A percentile compares a stretch with the other conserved stretches of the same genome.
phyloP scores from a whole-genome alignment of 2,888 invertebrate genomes.

The Chrysina gloriosa region DNA sequence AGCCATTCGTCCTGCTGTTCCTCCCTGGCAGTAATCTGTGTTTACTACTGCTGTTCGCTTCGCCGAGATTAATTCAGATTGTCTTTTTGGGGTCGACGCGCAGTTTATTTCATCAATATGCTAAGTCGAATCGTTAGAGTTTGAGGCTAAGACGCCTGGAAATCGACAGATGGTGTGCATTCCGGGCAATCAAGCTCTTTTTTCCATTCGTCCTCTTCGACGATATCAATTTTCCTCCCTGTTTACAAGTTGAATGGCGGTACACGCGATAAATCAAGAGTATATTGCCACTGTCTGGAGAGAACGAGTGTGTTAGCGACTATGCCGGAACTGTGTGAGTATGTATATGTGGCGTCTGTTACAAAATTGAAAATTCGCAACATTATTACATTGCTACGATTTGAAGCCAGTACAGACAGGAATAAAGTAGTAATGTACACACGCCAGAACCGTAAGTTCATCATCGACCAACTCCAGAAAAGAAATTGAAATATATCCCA shows the following conservation, averaged over 20 bases:
- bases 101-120: slow-evolving; percentile 51
- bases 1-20: slow-evolving; percentile 24
- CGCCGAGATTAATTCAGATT: slow-evolving; percentile 45
- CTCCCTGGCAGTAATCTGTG: slow-evolving; percentile 47
- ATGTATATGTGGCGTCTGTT: slow-evolving; percentile 16
- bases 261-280: slow-evolving; percentile 36
- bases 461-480: no score
- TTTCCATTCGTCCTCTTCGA: slow-evolving; percentile 13
- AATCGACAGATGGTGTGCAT: slow-evolving; percentile 37
- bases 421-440: slow-evolving; percentile 13
- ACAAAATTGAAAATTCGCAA: slow-evolving; percentile 36
- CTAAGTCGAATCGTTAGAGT: slow-evolving; percentile 34
- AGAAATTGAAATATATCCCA: no score
- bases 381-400: slow-evolving; percentile 30
- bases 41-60: slow-evolving; percentile 46
- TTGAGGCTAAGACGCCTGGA: slow-evolving; percentile 34
- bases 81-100: slow-evolving; percentile 47
- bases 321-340: not conserved
- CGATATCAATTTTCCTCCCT: slow-evolving; percentile 38
- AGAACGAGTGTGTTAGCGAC: slow-evolving; percentile 9
- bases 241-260: slow-evolving; percentile 38
- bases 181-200: slow-evolving; percentile 31
- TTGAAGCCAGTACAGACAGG: slow-evolving; percentile 14
- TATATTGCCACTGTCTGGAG: slow-evolving; percentile 37
- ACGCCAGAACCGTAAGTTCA: no score